phyloP scores from a whole-genome alignment of 2,113 vertebrate species.

The Pedionomus torquatus region DNA sequence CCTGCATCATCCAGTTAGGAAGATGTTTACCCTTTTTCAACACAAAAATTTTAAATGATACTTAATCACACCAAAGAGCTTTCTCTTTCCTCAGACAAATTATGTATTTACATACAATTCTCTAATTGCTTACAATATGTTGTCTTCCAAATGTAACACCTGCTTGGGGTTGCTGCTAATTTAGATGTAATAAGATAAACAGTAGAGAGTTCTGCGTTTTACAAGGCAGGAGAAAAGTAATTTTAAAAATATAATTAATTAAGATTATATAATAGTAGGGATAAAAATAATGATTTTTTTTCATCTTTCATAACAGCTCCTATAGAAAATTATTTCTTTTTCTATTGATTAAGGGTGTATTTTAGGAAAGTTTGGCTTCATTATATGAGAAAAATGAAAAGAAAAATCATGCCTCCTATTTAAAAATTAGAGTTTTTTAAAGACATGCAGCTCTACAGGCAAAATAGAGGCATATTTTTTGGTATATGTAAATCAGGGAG shows the following conservation, averaged over 20 bases:
- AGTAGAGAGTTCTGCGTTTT: neutral
- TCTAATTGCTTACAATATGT: constrained; percentile 68
- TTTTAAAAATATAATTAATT: neutral
- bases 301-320: neutral
- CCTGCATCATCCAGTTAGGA: neutral
- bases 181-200: constrained; percentile 59
- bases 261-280: neutral
- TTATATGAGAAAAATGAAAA: neutral
- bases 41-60: constrained; percentile 12
- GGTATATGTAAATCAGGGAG: neutral
- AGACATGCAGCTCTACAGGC: neutral
- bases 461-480: no score
- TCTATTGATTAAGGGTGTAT: neutral
- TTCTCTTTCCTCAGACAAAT: constrained; percentile 66
- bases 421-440: neutral
- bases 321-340: neutral
- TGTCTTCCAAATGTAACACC: constrained; percentile 65
- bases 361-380: neutral
- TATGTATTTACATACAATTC: constrained; percentile 73
- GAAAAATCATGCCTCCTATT: neutral
- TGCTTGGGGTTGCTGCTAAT: constrained; percentile 55
- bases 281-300: neutral
- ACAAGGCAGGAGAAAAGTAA: neutral
- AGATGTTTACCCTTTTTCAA: constrained; percentile 6
- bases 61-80: constrained; percentile 65